phyloP scores from a whole-genome alignment of 2,797 vertebrate species.

The Manis javanica region DNA sequence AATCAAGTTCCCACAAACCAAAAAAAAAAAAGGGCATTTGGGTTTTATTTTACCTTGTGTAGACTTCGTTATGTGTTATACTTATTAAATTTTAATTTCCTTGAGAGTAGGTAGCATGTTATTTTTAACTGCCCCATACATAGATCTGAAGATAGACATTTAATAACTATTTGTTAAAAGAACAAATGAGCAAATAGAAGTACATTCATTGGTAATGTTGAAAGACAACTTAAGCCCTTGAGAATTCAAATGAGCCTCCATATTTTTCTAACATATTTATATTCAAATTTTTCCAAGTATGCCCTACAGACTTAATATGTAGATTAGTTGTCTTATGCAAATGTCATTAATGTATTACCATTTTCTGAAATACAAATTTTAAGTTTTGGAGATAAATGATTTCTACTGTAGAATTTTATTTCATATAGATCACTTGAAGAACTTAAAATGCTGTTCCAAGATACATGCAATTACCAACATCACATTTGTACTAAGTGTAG shows the following conservation, averaged over 20 bases:
- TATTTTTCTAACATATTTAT: neutral
- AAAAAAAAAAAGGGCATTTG: neutral
- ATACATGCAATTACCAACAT: neutral
- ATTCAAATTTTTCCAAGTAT: neutral
- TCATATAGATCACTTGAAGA: neutral
- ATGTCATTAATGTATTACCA: neutral
- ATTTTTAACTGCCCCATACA: neutral
- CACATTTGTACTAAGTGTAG: neutral
- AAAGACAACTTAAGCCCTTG: neutral
- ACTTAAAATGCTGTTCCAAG: neutral
- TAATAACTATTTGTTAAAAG: constrained; percentile 11
- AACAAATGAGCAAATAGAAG: neutral
- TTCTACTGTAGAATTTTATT: neutral
- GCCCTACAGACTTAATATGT: neutral
- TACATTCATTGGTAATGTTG: neutral
- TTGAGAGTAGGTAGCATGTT: neutral
- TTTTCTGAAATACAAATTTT: constrained; percentile 6
- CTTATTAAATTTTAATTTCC: constrained; percentile 34
- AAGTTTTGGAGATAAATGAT: neutral
- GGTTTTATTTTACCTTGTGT: neutral
- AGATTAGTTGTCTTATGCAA: neutral
- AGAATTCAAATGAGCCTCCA: neutral
- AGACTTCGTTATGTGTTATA: neutral
- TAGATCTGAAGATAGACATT: neutral
- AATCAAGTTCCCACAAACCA: neutral